Conservation (phyloP, 2,888 invertebrate species). For the Chymomyza procnemis region DNA sequence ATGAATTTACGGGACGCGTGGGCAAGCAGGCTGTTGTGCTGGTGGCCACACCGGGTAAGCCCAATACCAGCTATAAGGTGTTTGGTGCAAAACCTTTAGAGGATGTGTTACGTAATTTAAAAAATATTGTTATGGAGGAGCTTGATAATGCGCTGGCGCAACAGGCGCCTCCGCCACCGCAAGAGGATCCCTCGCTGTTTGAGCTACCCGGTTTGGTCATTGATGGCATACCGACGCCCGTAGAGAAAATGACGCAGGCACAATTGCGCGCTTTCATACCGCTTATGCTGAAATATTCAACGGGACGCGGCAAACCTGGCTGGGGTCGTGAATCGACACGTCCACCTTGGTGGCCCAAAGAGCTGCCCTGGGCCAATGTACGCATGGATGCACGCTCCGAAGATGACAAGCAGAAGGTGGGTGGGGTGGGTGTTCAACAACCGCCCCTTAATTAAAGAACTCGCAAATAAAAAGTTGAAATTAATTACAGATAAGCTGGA, state of each 20-base stretch:
- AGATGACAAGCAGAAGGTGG: slow-evolving; percentile 97
- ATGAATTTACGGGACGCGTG: slow-evolving; percentile 97
- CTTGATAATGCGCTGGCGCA: slow-evolving; percentile 95
- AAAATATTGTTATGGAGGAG: slow-evolving; percentile 95
- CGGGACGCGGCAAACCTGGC: slow-evolving; percentile 96
- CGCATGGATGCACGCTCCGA: slow-evolving; percentile 97
- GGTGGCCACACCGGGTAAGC: slow-evolving; percentile 97
- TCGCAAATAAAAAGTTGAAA: not conserved
- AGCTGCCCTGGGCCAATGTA: slow-evolving; percentile 98
- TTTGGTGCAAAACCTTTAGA: slow-evolving; percentile 98
- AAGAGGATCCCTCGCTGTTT: slow-evolving; percentile 94
- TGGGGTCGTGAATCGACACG: slow-evolving; percentile 98
- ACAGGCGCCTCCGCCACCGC: slow-evolving; percentile 89
- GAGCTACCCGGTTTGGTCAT: slow-evolving; percentile 97
- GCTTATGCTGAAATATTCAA: slow-evolving; percentile 98
- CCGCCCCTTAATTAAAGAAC: slow-evolving; percentile 27
- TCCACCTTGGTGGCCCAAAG: slow-evolving; percentile 99
- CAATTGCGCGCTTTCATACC: slow-evolving; percentile 97
- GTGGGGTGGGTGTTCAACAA: slow-evolving; percentile 60
- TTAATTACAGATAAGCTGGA: slow-evolving; percentile 94
- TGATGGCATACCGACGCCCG: slow-evolving; percentile 98
- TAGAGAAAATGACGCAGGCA: slow-evolving; percentile 99
- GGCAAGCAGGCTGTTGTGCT: slow-evolving; percentile 98
- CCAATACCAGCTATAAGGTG: slow-evolving; percentile 96
- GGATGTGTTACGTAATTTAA: slow-evolving; percentile 94